These are phyloP conservation scores for Otis tarda DNA, from an alignment of 2,113 vertebrate genomes.

Conservation along the genomic window DNA sequence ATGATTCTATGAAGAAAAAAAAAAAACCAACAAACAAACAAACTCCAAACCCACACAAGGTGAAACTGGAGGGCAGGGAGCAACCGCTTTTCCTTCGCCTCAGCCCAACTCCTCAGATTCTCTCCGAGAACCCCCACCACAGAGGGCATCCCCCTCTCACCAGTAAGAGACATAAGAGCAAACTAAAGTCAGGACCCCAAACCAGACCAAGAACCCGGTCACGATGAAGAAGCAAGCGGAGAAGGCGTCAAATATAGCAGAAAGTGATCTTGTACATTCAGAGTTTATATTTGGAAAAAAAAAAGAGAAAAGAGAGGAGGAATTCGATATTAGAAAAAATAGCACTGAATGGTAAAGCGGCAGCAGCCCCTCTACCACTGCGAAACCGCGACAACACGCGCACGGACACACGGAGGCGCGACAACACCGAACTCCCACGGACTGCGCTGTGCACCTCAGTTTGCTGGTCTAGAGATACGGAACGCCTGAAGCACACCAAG, in stretches of 20 bases:
- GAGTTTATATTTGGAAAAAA: neutral
- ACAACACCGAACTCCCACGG: neutral
- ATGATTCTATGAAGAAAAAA: too few species aligned
- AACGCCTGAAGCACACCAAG: neutral
- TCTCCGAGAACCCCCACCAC: fast-evolving
- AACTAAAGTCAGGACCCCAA: neutral
- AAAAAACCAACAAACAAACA: too few species aligned
- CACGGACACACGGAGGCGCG: neutral
- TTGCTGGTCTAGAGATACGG: conserved; percentile 5
- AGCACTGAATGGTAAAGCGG: neutral
- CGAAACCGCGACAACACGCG: neutral
- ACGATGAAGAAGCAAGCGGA: neutral
- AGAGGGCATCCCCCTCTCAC: neutral
- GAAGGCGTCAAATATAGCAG: neutral
- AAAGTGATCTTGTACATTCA: conserved; percentile 2
- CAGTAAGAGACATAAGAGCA: neutral
- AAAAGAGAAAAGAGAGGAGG: neutral
- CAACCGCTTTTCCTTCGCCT: neutral
- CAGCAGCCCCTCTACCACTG: neutral
- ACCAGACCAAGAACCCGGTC: neutral
- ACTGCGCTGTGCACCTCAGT: neutral
- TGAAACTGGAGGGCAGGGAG: neutral
- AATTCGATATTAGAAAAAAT: neutral
- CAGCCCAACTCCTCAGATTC: neutral
- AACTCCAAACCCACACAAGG: too few species aligned